phyloP scores from a whole-genome alignment of 1,140 invertebrate genomes.

The Mactra quadrangularis region DNA sequence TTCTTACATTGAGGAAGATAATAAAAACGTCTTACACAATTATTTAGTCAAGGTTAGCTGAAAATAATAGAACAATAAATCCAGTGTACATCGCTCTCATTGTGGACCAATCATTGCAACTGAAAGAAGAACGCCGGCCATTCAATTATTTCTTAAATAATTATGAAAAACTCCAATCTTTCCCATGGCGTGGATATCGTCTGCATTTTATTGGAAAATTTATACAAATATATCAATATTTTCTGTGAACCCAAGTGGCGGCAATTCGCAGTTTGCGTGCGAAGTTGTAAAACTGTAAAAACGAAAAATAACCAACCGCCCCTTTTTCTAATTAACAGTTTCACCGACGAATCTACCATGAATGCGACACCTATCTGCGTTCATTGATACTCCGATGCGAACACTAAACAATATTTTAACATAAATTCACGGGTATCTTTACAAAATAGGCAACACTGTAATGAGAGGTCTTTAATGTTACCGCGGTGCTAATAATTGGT shows the following conservation, averaged over 20 bases:
- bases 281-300: constrained; percentile 43
- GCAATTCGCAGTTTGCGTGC: constrained; percentile 35
- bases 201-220: neutral
- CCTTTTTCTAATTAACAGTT: constrained; percentile 53
- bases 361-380: neutral
- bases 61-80: too few relatives aligned
- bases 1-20: too few relatives aligned
- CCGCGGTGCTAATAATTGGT: constrained; percentile 26
- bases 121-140: too few relatives aligned
- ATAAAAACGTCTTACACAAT: too few relatives aligned
- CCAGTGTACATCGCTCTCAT: too few relatives aligned
- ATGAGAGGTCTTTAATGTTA: constrained; percentile 6
- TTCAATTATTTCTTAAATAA: too few relatives aligned
- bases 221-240: neutral
- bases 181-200: constrained; percentile 19
- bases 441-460: constrained; percentile 1
- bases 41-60: too few relatives aligned
- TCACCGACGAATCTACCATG: constrained; percentile 14
- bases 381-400: neutral
- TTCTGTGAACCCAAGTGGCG: neutral
- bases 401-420: constrained; percentile 8
- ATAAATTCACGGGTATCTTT: constrained; percentile 11
- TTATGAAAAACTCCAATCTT: too few relatives aligned
- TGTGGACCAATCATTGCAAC: too few relatives aligned
- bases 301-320: constrained; percentile 10